phyloP scores from a whole-genome alignment of 2,113 vertebrate genomes.

The Anolis carolinensis region DNA sequence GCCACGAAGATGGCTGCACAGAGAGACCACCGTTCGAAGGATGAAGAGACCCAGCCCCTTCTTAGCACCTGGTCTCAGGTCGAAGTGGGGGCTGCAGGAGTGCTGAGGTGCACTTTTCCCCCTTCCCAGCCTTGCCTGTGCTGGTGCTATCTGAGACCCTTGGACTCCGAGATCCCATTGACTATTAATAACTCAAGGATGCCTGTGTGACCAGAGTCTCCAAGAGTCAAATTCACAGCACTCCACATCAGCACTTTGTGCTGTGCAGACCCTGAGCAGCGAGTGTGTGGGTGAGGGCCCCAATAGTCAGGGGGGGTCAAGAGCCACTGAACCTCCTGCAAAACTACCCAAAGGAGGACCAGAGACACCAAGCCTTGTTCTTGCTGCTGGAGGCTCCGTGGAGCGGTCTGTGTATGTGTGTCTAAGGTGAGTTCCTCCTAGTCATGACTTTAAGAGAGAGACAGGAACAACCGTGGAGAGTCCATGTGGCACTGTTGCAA shows the following conservation, averaged over 20 bases:
- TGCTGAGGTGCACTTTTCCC: constrained; percentile 50
- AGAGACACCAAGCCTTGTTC: constrained; percentile 37
- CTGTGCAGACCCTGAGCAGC: constrained; percentile 71
- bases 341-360: constrained; percentile 35
- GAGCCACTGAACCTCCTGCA: constrained; percentile 34
- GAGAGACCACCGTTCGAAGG: not conserved
- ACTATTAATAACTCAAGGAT: constrained; percentile 89
- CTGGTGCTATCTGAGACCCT: constrained; percentile 75
- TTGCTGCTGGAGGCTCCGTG: constrained; percentile 10
- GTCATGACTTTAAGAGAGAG: constrained; percentile 8
- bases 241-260: constrained; percentile 83
- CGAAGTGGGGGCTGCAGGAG: constrained; percentile 27
- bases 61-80: not conserved
- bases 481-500: not conserved
- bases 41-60: not conserved
- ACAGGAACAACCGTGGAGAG: constrained; percentile 12
- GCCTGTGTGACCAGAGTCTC: constrained; percentile 86
- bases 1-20: not conserved
- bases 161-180: constrained; percentile 53
- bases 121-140: constrained; percentile 60
- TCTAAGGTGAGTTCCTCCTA: constrained; percentile 62
- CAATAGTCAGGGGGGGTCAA: constrained; percentile 27
- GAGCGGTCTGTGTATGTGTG: not conserved
- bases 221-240: constrained; percentile 84
- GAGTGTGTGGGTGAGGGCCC: constrained; percentile 35